phyloP scores from a whole-genome alignment of 2,113 vertebrate genomes.

The Ornithorhynchus anatinus region DNA sequence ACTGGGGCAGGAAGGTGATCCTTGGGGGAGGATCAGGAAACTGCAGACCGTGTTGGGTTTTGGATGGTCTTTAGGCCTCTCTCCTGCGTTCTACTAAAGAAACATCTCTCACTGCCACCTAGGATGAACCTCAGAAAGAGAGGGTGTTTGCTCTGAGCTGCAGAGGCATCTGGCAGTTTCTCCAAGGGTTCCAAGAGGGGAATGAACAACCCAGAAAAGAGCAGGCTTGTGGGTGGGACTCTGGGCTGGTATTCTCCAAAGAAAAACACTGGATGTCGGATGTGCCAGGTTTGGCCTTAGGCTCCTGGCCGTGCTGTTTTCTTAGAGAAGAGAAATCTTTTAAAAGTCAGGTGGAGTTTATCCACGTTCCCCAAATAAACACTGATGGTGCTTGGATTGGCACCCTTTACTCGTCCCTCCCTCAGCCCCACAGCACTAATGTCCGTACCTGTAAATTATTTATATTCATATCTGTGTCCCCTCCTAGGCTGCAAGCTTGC shows the following conservation, averaged over 20 bases:
- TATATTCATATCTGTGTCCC: too few relatives aligned
- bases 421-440: too few relatives aligned
- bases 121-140: background rate
- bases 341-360: background rate
- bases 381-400: too few relatives aligned
- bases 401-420: too few relatives aligned
- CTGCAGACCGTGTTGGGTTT: too few relatives aligned
- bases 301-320: background rate
- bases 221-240: background rate
- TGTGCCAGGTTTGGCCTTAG: background rate
- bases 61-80: too few relatives aligned
- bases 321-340: constrained; percentile 1
- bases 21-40: too few relatives aligned
- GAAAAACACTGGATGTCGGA: background rate
- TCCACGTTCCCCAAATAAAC: background rate
- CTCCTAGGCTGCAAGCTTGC: too few relatives aligned
- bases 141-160: background rate
- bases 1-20: too few relatives aligned
- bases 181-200: background rate
- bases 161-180: background rate
- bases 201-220: background rate
- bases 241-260: background rate
- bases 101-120: too few relatives aligned
- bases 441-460: too few relatives aligned
- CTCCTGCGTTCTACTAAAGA: too few relatives aligned